Percentiles rank a stretch among this genome's conserved stretches.
Evolutionary conservation across 23 tunicate species (phyloP).

Genomic region (Halocynthia roretzi): DNA sequence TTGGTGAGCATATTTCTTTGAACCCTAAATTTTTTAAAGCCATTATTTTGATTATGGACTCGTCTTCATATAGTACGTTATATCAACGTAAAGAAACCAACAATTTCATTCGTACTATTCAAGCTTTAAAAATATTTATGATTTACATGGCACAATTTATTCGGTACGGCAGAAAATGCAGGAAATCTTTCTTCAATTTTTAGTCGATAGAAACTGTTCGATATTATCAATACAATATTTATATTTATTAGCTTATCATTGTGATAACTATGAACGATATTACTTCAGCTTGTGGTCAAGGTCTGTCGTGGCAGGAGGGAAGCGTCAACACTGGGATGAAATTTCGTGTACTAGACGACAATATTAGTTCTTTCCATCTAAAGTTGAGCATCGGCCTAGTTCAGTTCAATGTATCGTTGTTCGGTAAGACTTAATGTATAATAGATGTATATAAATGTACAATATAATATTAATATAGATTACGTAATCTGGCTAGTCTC

Average conservation of each 20-base stretch:
- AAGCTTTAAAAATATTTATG: too few species aligned
- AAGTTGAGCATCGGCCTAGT: constrained; percentile 55
- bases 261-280: neutral
- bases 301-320: constrained; percentile 68
- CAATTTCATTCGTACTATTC: too few species aligned
- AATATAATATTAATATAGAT: too few species aligned
- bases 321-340: constrained; percentile 23
- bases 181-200: neutral
- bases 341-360: constrained; percentile 10
- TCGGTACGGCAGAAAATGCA: too few species aligned
- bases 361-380: constrained; percentile 26
- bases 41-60: too few species aligned
- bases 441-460: too few species aligned
- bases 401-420: constrained; percentile 60
- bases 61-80: too few species aligned
- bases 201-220: neutral
- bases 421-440: constrained; percentile 17
- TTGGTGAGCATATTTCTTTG: constrained; percentile 49
- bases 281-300: constrained; percentile 64
- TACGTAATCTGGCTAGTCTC: too few species aligned
- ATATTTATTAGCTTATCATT: neutral
- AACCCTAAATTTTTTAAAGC: too few species aligned
- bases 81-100: too few species aligned
- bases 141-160: too few species aligned
- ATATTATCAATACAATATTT: neutral